These are phyloP conservation scores for Drosophila kurseongensis DNA, from an alignment of 1,140 invertebrate species.

Conservation along the genomic window DNA sequence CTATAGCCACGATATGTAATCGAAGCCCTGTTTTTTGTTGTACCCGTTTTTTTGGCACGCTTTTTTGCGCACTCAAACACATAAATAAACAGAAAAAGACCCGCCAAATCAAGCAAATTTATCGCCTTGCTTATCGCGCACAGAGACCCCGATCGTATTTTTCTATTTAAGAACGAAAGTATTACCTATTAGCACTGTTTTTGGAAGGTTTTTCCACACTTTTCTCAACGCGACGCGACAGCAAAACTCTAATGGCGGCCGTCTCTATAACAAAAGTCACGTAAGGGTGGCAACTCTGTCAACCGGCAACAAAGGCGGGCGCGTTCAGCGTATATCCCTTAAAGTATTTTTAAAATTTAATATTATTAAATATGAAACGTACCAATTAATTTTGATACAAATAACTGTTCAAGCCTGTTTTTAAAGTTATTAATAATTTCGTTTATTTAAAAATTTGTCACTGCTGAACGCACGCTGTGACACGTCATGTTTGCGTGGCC, in stretches of 20 bases:
- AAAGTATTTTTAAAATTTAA: not conserved
- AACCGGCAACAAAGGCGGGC: slow-evolving; percentile 46
- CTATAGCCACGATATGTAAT: slow-evolving; percentile 26
- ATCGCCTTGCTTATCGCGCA: not conserved
- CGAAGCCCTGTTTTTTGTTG: slow-evolving; percentile 3
- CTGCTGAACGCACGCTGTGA: slow-evolving; percentile 64
- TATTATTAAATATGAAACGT: no score
- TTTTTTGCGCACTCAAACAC: slow-evolving; percentile 41
- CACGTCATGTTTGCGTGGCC: slow-evolving; percentile 70
- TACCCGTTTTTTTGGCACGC: slow-evolving; percentile 23
- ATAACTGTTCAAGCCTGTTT: not conserved
- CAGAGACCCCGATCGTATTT: not conserved
- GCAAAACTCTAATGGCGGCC: slow-evolving; percentile 69
- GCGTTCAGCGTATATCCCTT: slow-evolving; percentile 42
- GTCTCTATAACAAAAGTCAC: slow-evolving; percentile 61
- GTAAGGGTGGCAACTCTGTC: slow-evolving; percentile 55
- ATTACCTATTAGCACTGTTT: slow-evolving; percentile 76
- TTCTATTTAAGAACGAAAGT: slow-evolving; percentile 19
- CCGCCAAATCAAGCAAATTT: not conserved
- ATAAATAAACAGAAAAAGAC: not conserved
- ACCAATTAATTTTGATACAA: no score
- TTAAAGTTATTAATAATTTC: not conserved
- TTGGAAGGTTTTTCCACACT: slow-evolving; percentile 68
- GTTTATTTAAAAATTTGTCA: not conserved
- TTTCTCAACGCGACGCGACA: slow-evolving; percentile 70